These are phyloP conservation scores for roundworm (Caenorhabditis elegans) DNA, from an alignment of 1,140 invertebrate species.

Conservation along the genomic window WBcel235 BX284605.5:14509501-14510000, in stretches of 20 bases:
- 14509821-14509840: background rate
- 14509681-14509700: background rate
- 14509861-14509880: too few species aligned
- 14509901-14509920: too few species aligned
- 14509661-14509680: background rate
- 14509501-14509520: background rate
- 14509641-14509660: background rate
- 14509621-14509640: slow-evolving; percentile 14
- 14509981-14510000: too few species aligned
- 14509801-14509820: background rate
- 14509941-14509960: too few species aligned
- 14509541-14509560: slow-evolving; percentile 3
- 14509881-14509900: too few species aligned
- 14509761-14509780: background rate
- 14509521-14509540: slow-evolving; percentile 25
- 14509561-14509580: slow-evolving; percentile 23
- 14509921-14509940: too few species aligned
- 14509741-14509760: slow-evolving; percentile 25
- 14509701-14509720: too few species aligned
- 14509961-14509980: too few species aligned
- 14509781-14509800: background rate
- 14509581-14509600: background rate
- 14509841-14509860: too few species aligned
- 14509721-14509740: background rate
- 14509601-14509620: background rate